These are phyloP conservation scores for Hippotragus niger DNA, from an alignment of 2,113 vertebrate species.

Conservation along the genomic window DNA sequence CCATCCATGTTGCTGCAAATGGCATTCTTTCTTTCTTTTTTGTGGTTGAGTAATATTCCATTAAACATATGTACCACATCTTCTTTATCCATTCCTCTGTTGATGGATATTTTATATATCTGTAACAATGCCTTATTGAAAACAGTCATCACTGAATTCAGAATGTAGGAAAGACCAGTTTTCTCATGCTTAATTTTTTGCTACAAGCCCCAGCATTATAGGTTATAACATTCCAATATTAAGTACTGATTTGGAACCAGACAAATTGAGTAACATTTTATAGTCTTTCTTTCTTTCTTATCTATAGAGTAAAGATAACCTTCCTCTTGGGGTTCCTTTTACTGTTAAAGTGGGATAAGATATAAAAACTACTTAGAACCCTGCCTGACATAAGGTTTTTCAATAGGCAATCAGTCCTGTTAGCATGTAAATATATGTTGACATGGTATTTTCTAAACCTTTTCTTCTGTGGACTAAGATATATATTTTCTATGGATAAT, in stretches of 20 bases:
- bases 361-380: neutral
- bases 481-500: neutral
- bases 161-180: neutral
- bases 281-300: neutral
- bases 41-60: neutral
- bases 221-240: neutral
- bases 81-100: neutral
- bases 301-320: neutral
- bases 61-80: neutral
- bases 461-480: neutral
- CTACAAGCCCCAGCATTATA: neutral
- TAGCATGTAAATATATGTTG: neutral
- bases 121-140: neutral
- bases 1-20: neutral
- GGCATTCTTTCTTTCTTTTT: neutral
- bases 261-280: neutral
- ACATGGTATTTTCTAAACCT: neutral
- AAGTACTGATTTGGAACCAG: neutral
- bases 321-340: neutral
- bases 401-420: neutral
- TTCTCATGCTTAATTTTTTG: neutral
- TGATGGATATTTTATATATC: neutral
- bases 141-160: neutral
- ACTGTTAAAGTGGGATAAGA: constrained; percentile 1
- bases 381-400: neutral